These are phyloP conservation scores for Periparus ater DNA, from an alignment of 2,797 vertebrate species.

Conservation along the genomic window DNA sequence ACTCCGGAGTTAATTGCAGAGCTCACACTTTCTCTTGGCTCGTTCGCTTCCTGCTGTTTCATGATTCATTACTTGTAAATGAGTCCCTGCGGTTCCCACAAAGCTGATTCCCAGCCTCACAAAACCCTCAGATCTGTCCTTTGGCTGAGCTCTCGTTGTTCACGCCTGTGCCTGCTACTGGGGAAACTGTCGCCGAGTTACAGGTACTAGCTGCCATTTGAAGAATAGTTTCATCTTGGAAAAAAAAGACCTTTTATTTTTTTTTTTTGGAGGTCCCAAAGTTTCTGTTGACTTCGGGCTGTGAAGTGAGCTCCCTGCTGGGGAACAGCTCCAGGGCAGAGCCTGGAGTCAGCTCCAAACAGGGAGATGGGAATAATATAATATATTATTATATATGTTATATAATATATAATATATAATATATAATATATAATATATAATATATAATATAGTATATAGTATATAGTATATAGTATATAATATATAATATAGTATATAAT, in stretches of 20 bases:
- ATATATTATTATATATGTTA: too few relatives aligned
- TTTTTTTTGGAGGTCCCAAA: not conserved
- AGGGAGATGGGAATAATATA: not conserved
- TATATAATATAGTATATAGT: not conserved
- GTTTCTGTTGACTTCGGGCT: not conserved
- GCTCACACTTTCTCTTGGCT: slow-evolving; percentile 53
- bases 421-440: too few relatives aligned
- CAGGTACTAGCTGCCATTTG: not conserved
- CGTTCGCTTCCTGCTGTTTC: slow-evolving; percentile 43
- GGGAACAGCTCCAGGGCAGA: not conserved
- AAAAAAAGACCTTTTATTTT: not conserved
- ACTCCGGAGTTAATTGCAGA: slow-evolving; percentile 39
- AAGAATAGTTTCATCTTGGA: not conserved
- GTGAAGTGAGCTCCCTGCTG: not conserved
- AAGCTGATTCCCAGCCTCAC: slow-evolving; percentile 22
- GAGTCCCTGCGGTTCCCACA: slow-evolving; percentile 3
- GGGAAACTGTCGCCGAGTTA: not conserved
- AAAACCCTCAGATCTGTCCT: not conserved
- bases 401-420: too few relatives aligned
- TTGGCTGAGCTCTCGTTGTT: not conserved
- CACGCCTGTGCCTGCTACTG: not conserved
- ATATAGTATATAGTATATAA: too few relatives aligned
- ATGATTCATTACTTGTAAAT: slow-evolving; percentile 59
- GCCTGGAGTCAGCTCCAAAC: not conserved
- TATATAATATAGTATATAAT: too few relatives aligned